Evolutionary conservation across 2,113 vertebrate genomes (phyloP).

Genomic region (Pantherophis guttatus): DNA sequence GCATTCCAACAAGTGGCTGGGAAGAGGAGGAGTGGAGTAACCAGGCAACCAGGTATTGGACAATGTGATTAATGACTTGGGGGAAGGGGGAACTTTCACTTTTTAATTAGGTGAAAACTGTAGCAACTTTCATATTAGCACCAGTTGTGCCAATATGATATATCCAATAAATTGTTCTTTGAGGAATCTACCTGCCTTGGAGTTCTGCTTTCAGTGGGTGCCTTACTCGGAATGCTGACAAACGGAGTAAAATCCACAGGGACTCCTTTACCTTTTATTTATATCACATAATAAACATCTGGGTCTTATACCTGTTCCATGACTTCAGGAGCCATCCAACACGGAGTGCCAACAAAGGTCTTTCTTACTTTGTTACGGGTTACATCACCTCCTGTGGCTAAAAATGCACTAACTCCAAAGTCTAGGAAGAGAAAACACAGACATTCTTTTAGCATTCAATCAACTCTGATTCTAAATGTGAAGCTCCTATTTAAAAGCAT

Average conservation of each 20-base stretch:
- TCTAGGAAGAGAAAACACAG: conserved; percentile 71
- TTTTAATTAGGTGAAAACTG: no score
- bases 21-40: no score
- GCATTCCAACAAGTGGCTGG: no score
- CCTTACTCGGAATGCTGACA: no score
- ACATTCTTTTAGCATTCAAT: not conserved
- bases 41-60: no score
- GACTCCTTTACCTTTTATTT: not conserved
- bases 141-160: no score
- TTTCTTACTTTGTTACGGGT: conserved; percentile 98
- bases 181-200: no score
- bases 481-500: not conserved
- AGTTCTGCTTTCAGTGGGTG: no score
- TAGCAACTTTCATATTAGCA: no score
- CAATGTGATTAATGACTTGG: no score
- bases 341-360: conserved; percentile 97
- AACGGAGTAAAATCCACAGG: not conserved
- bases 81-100: no score
- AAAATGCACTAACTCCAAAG: conserved; percentile 97
- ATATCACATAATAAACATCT: not conserved
- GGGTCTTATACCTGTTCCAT: conserved; percentile 90
- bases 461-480: not conserved
- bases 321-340: conserved; percentile 99
- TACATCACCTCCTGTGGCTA: conserved; percentile 93
- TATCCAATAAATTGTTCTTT: no score